phyloP scores from a whole-genome alignment of 2,797 vertebrate genomes.

The Naso thynnoides region DNA sequence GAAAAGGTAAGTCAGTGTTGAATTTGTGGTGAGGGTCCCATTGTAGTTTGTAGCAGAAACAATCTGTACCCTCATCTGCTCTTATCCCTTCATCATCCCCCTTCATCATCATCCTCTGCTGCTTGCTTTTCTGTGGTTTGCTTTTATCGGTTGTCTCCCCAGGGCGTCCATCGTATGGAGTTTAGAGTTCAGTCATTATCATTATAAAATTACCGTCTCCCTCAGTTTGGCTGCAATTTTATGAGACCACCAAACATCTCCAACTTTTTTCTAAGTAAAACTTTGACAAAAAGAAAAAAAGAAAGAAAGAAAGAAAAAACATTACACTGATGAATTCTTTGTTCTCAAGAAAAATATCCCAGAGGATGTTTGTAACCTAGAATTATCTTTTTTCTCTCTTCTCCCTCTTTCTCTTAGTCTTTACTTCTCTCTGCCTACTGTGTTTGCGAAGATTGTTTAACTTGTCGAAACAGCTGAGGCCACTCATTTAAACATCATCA shows the following conservation, averaged over 20 bases:
- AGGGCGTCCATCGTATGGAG: conserved; percentile 69
- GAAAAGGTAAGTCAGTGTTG: conserved; percentile 49
- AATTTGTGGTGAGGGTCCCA: conserved; percentile 59
- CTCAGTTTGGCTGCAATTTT: conserved; percentile 75
- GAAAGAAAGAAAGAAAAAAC: background rate
- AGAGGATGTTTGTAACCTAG: conserved; percentile 79
- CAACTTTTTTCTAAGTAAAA: conserved; percentile 39
- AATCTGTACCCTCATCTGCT: conserved; percentile 57
- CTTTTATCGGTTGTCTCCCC: conserved; percentile 70
- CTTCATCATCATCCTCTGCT: conserved; percentile 19
- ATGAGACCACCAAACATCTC: conserved; percentile 79
- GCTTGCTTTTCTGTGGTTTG: conserved; percentile 70
- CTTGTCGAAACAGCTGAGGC: conserved; percentile 82
- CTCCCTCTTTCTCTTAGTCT: conserved; percentile 49
- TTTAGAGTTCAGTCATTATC: conserved; percentile 77
- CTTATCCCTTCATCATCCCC: conserved; percentile 57
- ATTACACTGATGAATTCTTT: conserved; percentile 70
- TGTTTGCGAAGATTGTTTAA: conserved; percentile 75
- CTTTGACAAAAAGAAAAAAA: conserved; percentile 36
- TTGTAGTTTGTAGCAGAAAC: conserved; percentile 51
- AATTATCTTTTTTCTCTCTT: conserved; percentile 73
- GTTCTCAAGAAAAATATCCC: conserved; percentile 78
- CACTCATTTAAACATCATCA: conserved; percentile 80
- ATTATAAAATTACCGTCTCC: conserved; percentile 78
- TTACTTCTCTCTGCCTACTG: conserved; percentile 57